These are phyloP conservation scores for Drosophila pseudotalamancana DNA, from an alignment of 2,888 invertebrate genomes.

Conservation along the genomic window DNA sequence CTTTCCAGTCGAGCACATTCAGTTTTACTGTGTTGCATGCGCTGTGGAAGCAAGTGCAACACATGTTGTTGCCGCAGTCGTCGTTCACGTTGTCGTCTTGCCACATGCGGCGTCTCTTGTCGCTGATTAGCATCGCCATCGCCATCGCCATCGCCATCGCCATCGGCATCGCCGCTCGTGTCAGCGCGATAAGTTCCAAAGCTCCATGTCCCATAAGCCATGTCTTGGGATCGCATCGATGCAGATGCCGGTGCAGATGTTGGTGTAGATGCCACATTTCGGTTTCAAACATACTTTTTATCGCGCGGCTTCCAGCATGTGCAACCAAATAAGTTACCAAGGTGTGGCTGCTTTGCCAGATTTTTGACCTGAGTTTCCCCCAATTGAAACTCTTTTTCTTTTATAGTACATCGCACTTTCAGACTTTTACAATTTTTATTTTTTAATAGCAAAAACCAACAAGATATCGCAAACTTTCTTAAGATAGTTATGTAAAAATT, in stretches of 20 bases:
- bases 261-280: conserved; percentile 67
- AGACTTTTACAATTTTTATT: too few species aligned
- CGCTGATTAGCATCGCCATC: conserved; percentile 65
- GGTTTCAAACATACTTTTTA: conserved; percentile 72
- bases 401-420: too few species aligned
- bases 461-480: too few species aligned
- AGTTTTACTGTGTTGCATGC: too few species aligned
- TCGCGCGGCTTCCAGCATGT: conserved; percentile 33
- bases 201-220: conserved; percentile 1
- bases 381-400: too few species aligned
- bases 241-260: conserved; percentile 11
- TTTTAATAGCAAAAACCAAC: too few species aligned
- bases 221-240: conserved; percentile 15
- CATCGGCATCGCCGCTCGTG: conserved; percentile 54
- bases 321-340: conserved; percentile 28
- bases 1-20: neutral
- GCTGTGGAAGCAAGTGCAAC: conserved; percentile 44
- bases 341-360: conserved; percentile 32
- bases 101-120: conserved; percentile 54
- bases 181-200: conserved; percentile 61
- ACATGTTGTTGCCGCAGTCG: conserved; percentile 53
- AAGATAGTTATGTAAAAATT: too few species aligned
- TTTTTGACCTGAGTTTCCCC: neutral
- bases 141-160: conserved; percentile 47
- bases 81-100: conserved; percentile 52